These are phyloP conservation scores for Xestoiulus laeticollis DNA, from an alignment of 2,888 invertebrate species.

Conservation along the genomic window DNA sequence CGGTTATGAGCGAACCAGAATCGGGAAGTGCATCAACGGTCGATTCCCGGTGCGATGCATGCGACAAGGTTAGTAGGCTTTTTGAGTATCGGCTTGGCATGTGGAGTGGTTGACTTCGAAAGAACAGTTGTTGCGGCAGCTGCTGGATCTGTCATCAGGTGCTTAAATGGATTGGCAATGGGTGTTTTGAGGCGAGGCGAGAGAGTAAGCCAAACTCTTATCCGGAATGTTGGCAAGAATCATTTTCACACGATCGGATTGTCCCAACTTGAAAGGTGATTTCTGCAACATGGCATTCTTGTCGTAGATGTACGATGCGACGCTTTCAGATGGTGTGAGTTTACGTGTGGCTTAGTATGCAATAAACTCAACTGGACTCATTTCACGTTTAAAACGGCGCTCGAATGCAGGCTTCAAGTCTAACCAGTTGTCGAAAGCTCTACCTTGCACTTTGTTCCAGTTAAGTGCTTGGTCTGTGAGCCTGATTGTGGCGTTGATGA, in stretches of 20 bases:
- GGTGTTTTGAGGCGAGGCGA: not conserved
- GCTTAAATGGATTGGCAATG: not conserved
- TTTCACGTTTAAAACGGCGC: not conserved
- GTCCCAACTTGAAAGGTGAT: not conserved
- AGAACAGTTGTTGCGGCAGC: not conserved
- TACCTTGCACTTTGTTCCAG: conserved; percentile 2
- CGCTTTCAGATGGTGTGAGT: not conserved
- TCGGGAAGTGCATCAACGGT: not conserved
- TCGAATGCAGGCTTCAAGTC: not conserved
- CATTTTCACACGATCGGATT: not conserved
- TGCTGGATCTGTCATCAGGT: not conserved
- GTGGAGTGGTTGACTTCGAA: not conserved
- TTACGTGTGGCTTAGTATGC: not conserved
- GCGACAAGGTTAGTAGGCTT: not conserved
- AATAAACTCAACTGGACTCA: not conserved
- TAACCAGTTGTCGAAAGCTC: not conserved
- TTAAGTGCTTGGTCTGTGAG: not conserved
- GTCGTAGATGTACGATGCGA: not conserved
- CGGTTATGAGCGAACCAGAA: not conserved
- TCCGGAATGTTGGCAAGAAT: not conserved
- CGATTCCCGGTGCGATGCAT: not conserved
- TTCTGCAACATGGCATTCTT: conserved; percentile 7
- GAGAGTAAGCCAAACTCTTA: not conserved
- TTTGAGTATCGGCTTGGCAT: not conserved
- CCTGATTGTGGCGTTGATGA: not conserved